A percentile compares a stretch with the other conserved stretches of the same genome.
These are phyloP conservation scores for Zosterops hypoxanthus DNA, from an alignment of 2,113 vertebrate species.

Conservation along the genomic window DNA sequence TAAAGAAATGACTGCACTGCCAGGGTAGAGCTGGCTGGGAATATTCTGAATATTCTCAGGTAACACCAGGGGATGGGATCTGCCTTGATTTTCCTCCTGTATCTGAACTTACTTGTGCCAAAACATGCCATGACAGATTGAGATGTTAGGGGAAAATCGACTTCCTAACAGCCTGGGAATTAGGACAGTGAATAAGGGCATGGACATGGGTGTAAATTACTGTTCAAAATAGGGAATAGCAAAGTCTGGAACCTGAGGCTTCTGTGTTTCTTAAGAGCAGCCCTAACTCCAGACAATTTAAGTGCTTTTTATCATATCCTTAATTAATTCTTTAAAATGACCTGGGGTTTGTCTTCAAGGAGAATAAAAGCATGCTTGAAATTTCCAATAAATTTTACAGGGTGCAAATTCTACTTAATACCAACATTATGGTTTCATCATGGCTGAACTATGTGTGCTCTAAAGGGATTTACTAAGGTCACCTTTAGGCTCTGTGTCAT, in stretches of 20 bases:
- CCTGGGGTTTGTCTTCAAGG: background rate
- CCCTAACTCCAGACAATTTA: background rate
- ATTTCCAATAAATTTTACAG: background rate
- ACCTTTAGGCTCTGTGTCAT: background rate
- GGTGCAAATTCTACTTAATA: background rate
- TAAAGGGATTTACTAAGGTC: background rate
- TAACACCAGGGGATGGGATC: background rate
- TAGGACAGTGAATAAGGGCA: background rate
- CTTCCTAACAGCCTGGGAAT: background rate
- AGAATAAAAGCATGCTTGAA: background rate
- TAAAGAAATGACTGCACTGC: background rate
- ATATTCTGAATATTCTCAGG: background rate
- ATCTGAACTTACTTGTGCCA: background rate
- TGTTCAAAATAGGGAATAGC: background rate
- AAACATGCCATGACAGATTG: background rate
- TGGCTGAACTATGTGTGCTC: background rate
- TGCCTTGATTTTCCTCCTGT: background rate
- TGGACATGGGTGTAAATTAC: background rate
- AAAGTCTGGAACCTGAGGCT: background rate
- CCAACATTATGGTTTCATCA: background rate
- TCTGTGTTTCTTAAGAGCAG: background rate
- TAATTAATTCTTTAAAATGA: background rate
- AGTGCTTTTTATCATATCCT: background rate
- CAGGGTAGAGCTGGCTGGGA: background rate
- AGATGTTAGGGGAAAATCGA: accelerated